Conservation (phyloP, 2,113 vertebrate genomes). For the Chaetura pelagica region DNA sequence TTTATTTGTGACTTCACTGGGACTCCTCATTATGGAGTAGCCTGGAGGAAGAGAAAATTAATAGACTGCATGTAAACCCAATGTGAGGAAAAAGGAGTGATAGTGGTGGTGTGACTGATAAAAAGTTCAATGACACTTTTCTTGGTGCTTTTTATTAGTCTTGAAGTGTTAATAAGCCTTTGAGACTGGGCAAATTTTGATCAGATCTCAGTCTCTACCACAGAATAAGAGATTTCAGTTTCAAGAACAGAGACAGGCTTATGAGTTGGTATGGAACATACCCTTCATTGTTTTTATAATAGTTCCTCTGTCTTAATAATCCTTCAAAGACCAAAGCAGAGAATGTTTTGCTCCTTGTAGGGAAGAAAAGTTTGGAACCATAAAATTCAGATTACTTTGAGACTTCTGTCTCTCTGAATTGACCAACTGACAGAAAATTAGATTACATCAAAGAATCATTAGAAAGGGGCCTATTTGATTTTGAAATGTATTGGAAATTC, state of each 20-base stretch:
- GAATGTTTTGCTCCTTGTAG: background rate
- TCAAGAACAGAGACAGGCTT: background rate
- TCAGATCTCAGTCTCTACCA: background rate
- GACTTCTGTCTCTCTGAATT: background rate
- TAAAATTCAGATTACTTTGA: slow-evolving; percentile 38
- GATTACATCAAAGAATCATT: slow-evolving; percentile 13
- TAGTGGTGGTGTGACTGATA: background rate
- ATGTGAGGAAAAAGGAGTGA: background rate
- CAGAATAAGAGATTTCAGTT: background rate
- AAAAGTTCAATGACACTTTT: background rate
- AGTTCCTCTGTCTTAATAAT: slow-evolving; percentile 23
- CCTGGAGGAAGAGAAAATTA: background rate
- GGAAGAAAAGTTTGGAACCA: background rate
- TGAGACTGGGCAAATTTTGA: background rate
- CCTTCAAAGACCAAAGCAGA: background rate
- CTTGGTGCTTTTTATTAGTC: background rate
- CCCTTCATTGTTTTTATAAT: background rate
- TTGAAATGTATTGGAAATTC: background rate
- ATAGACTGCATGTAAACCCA: background rate
- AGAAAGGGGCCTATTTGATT: slow-evolving; percentile 10
- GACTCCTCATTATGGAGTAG: background rate
- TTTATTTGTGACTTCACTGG: background rate
- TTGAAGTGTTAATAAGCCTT: background rate
- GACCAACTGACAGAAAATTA: slow-evolving; percentile 17
- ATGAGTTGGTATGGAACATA: background rate